These are phyloP conservation scores for Malurus alboscapulatus DNA, from an alignment of 2,113 vertebrate genomes.

Conservation along the genomic window DNA sequence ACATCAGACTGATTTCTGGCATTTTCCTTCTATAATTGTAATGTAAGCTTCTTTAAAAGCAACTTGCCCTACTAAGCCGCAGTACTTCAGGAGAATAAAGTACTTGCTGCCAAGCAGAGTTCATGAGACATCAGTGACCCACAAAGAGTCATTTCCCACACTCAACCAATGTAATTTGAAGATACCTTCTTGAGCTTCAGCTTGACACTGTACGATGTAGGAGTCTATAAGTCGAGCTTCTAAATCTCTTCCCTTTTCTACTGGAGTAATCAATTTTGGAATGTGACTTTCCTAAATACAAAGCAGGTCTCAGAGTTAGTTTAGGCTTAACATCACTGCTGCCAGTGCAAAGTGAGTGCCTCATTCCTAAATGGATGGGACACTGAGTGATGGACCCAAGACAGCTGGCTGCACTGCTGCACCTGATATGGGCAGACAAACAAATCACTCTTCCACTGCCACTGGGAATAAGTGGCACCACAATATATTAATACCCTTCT, in stretches of 20 bases:
- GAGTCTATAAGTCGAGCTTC: constrained; percentile 90
- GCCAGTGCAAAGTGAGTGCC: background rate
- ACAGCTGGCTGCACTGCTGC: background rate
- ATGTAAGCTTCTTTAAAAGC: background rate
- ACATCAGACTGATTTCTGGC: background rate
- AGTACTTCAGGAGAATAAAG: background rate
- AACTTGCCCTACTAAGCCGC: background rate
- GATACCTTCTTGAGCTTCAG: constrained; percentile 97
- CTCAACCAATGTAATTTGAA: background rate
- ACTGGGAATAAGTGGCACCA: background rate
- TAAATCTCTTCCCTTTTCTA: constrained; percentile 92
- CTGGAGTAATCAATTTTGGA: constrained; percentile 90
- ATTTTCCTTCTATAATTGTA: background rate
- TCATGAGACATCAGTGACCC: background rate
- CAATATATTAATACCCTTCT: background rate
- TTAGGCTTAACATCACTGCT: background rate
- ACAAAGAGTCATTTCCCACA: background rate
- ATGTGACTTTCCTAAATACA: constrained; percentile 85
- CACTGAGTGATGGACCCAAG: background rate
- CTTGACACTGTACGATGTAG: constrained; percentile 92
- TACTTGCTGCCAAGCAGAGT: background rate
- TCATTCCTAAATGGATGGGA: background rate
- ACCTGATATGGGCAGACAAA: background rate
- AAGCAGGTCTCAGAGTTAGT: constrained; percentile 12
- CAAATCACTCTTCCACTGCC: background rate